A percentile compares a stretch with the other conserved stretches of the same genome.
Evolutionary conservation across 2,888 invertebrate species (phyloP).

Genomic region (Panopea generosa): DNA sequence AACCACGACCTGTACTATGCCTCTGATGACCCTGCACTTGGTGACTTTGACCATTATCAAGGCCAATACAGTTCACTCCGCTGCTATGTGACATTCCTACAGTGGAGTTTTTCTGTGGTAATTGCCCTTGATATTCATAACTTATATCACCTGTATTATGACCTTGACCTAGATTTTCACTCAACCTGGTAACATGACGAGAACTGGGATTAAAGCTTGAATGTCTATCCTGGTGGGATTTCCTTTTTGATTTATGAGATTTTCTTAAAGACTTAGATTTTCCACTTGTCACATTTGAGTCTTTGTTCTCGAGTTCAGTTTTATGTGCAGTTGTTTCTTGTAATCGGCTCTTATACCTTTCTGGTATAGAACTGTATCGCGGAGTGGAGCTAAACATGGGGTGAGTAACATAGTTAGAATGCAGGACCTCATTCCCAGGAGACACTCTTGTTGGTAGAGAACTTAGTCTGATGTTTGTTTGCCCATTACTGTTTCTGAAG

Average conservation of each 20-base stretch:
- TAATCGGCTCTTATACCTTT: slow-evolving; percentile 5
- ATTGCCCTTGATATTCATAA: slow-evolving; percentile 76
- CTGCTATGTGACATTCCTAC: slow-evolving; percentile 78
- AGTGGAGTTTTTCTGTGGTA: slow-evolving; percentile 76
- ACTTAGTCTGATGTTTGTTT: slow-evolving; percentile 48
- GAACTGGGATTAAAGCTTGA: slow-evolving; percentile 52
- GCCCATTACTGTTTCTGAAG: slow-evolving; percentile 48
- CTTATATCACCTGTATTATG: slow-evolving; percentile 71
- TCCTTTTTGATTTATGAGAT: slow-evolving; percentile 45
- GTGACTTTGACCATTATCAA: slow-evolving; percentile 45
- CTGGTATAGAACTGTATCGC: slow-evolving; percentile 29
- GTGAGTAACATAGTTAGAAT: slow-evolving; percentile 55
- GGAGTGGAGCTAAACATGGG: slow-evolving; percentile 66
- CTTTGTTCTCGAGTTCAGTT: slow-evolving; percentile 7
- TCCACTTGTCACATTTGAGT: slow-evolving; percentile 10
- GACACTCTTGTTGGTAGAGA: slow-evolving; percentile 52
- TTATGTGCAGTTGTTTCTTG: background rate
- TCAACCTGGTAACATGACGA: slow-evolving; percentile 55
- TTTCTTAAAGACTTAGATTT: slow-evolving; percentile 34
- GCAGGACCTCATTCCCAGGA: slow-evolving; percentile 30
- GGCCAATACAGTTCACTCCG: slow-evolving; percentile 83
- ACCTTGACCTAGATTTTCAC: slow-evolving; percentile 15
- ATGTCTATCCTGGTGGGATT: slow-evolving; percentile 55
- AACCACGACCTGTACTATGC: slow-evolving; percentile 13
- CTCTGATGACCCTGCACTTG: slow-evolving; percentile 4